phyloP scores from a whole-genome alignment of 2,113 vertebrate species.

The Xiphophorus hellerii region DNA sequence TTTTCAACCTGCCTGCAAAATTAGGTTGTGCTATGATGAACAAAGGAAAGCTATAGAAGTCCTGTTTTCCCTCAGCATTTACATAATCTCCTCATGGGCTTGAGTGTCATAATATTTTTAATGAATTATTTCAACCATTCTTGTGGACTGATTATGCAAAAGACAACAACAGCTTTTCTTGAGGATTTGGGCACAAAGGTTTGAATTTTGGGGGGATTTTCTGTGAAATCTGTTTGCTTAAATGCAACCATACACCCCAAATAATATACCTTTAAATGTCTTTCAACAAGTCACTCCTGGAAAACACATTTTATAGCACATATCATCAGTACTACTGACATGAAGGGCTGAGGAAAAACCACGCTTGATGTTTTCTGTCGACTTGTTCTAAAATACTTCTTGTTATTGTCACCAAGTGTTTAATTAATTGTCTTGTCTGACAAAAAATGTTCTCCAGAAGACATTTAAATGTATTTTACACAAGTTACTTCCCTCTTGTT shows the following conservation, averaged over 20 bases:
- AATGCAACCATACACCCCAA: too few species aligned
- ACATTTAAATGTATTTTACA: not conserved
- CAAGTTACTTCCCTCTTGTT: not conserved
- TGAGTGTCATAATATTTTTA: not conserved
- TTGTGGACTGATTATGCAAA: not conserved
- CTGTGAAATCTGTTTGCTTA: not conserved
- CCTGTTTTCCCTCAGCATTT: slow-evolving; percentile 13
- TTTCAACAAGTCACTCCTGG: not conserved
- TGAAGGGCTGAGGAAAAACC: too few species aligned
- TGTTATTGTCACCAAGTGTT: not conserved
- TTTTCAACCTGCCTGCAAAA: not conserved
- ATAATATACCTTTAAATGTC: too few species aligned
- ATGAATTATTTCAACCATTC: not conserved
- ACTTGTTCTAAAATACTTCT: not conserved
- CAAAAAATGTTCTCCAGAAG: not conserved
- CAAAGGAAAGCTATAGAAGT: not conserved
- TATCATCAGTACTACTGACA: not conserved
- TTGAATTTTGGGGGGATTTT: not conserved
- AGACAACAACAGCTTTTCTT: not conserved
- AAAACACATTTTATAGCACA: not conserved
- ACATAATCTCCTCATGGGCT: not conserved
- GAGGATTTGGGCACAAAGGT: not conserved
- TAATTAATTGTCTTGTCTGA: not conserved
- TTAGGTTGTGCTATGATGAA: not conserved
- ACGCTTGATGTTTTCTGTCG: not conserved